Evolutionary conservation across 2,113 vertebrate genomes (phyloP), one percentile per base, ranked within the genome.

Genomic region (Chaenocephalus aceratus): DNA sequence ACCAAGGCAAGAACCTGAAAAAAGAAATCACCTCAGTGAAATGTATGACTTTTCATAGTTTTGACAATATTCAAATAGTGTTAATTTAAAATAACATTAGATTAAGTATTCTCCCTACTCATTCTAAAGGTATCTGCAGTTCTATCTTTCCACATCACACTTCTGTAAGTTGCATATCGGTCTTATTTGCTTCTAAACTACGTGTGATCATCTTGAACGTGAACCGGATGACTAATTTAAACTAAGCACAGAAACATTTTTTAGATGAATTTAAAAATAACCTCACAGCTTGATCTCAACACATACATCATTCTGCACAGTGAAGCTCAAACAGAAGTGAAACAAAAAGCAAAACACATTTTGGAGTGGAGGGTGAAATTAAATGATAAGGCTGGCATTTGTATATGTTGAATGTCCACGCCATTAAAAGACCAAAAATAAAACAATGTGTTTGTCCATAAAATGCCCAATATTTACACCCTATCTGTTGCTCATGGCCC

Each of bases 311-410:
- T 34, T 54, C 54, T 75, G 48, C n/a, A 21, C 5, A 48, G 26
- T 36, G 45, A 69, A 65, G 58, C 44, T 57, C 60, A 59, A 61
- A 11, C 70, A 73, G 7, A 59, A 65, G n/a, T 41, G 45, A n/a
- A n/a, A 59, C 26, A 23, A 68, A 65, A 65, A 45, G 7, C 15
- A 53, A 66, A 49, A 75, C 6, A 16, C 3, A 1, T 69, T 58
- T 49, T 30, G 45, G 72, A 60, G 21, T 1, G 34, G 23, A 60
- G 36, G 5, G 13, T 52, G 14, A 51, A 53, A 57, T 63, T 41
- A 14, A 56, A 49, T 63, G 30, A 75, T 59, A 21, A 18, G 13
- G 34, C n/a, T 54, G 46, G 3, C 12, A 72, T 48, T 72, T 23
- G 16, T 8, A 45, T 8, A 45, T 60, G 6, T 65, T 59, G 6